Evolutionary conservation across 1,140 invertebrate genomes (phyloP).

Genomic region (Drosophila nigromelanica): DNA sequence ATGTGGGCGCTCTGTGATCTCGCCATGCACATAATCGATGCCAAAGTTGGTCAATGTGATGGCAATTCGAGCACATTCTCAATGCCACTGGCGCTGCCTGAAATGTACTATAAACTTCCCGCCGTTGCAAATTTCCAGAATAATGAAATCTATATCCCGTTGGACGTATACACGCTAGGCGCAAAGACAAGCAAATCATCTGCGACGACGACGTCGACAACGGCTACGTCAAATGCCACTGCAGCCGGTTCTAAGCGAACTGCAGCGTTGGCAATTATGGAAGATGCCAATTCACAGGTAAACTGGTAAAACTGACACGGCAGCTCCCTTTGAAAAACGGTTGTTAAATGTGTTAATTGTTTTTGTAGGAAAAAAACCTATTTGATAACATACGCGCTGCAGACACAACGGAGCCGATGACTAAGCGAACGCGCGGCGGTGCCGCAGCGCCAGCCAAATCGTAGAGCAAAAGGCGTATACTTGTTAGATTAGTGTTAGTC

Average conservation of each 20-base stretch:
- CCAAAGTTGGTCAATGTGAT: conserved; percentile 74
- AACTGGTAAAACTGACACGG: too few relatives aligned
- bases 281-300: conserved; percentile 67
- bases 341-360: neutral
- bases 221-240: conserved; percentile 29
- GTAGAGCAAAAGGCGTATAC: conserved; percentile 52
- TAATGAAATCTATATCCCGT: conserved; percentile 76
- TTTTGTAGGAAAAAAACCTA: conserved; percentile 62
- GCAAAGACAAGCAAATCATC: conserved; percentile 48
- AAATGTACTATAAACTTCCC: conserved; percentile 78
- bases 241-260: conserved; percentile 50
- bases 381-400: conserved; percentile 71
- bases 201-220: conserved; percentile 30
- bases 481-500: conserved; percentile 75
- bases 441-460: conserved; percentile 61
- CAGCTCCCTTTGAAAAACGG: neutral
- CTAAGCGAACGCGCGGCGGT: conserved; percentile 67
- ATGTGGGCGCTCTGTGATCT: conserved; percentile 98
- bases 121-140: conserved; percentile 68
- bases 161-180: conserved; percentile 72
- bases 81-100: conserved; percentile 72
- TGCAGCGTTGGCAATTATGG: conserved; percentile 51
- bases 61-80: conserved; percentile 67
- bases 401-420: conserved; percentile 68
- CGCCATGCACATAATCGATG: conserved; percentile 93